Percentiles rank a stretch among this genome's conserved stretches.
Conservation (phyloP, 1,140 invertebrate species). For the Saccostrea glomerata region DNA sequence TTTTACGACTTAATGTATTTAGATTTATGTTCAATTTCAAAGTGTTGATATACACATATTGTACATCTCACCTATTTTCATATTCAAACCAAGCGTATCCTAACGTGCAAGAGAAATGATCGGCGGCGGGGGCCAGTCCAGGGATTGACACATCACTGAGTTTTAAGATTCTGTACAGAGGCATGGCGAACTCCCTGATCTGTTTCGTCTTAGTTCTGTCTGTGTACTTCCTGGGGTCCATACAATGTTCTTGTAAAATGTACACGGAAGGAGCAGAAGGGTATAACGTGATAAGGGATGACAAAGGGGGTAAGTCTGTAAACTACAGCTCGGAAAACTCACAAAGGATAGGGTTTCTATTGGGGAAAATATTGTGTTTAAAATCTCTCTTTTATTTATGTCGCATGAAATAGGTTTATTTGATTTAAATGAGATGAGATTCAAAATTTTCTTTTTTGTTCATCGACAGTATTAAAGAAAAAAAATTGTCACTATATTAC, state of each 20-base stretch:
- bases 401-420: no score
- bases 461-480: no score
- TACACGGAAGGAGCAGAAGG: not conserved
- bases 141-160: not conserved
- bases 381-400: no score
- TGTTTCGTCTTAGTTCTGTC: not conserved
- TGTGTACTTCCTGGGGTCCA: not conserved
- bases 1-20: not conserved
- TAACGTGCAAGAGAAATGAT: not conserved
- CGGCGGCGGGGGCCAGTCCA: not conserved
- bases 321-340: not conserved
- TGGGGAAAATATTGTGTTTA: not conserved
- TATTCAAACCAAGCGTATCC: conserved; percentile 3
- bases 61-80: not conserved
- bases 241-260: not conserved
- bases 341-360: not conserved
- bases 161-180: not conserved
- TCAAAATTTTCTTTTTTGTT: no score
- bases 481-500: no score
- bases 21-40: not conserved
- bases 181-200: not conserved
- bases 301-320: not conserved
- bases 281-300: not conserved
- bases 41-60: not conserved
- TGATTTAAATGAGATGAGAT: no score